Percentiles rank a stretch among this genome's conserved stretches.
phyloP scores from a whole-genome alignment of 2,113 vertebrate genomes.

The Equus przewalskii region DNA sequence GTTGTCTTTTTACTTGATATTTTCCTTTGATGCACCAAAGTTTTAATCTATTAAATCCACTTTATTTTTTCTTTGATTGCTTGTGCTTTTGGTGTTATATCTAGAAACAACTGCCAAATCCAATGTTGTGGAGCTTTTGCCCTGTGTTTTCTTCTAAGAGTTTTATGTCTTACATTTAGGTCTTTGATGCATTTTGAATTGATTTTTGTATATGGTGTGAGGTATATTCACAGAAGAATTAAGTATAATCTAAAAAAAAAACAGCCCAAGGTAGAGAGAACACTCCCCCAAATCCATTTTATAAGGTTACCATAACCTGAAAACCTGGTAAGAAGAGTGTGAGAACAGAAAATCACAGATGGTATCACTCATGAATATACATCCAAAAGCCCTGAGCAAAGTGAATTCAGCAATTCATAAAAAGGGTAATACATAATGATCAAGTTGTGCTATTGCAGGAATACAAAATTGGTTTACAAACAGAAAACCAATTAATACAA shows the following conservation, averaged over 20 bases:
- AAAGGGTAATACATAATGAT: not conserved
- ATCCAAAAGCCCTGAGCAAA: not conserved
- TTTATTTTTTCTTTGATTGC: not conserved
- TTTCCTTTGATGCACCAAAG: not conserved
- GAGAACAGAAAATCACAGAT: not conserved
- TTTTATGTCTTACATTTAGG: not conserved
- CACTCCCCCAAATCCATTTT: not conserved
- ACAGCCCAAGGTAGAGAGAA: not conserved
- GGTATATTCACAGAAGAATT: not conserved
- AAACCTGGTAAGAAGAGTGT: not conserved
- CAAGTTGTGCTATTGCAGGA: not conserved
- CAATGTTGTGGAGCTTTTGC: too few relatives aligned
- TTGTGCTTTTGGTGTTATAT: not conserved
- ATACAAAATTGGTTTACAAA: conserved; percentile 24
- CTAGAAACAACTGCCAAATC: too few relatives aligned
- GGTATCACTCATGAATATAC: not conserved
- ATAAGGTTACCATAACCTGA: conserved; percentile 2
- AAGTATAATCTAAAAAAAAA: not conserved
- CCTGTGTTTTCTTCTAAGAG: too few relatives aligned
- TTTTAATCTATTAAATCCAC: not conserved
- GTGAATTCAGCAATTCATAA: conserved; percentile 1
- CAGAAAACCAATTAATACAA: conserved; percentile 3
- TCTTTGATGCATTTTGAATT: not conserved
- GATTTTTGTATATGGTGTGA: not conserved
- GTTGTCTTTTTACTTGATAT: not conserved